Evolutionary conservation across 2,113 vertebrate species (phyloP), one percentile per base, ranked within the genome.

Genomic region (Potamarius usumacintae): DNA sequence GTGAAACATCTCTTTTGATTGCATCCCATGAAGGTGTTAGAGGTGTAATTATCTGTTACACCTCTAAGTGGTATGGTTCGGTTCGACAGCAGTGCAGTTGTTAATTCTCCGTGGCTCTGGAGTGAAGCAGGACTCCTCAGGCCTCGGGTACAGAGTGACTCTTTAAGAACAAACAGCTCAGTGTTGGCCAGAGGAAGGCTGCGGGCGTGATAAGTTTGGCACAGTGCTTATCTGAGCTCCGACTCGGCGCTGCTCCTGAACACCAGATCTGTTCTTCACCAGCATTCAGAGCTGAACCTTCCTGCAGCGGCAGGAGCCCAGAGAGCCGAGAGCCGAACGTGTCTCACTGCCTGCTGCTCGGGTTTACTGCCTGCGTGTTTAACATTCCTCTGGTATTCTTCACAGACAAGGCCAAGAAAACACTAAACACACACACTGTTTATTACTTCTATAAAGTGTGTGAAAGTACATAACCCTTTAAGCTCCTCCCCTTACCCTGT

Each of bases 331-430:
- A 74, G 1, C 71, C 0, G 42, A 50, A 11, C 18, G 84, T 85
- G 89, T 63, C 58, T 34, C 18, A 9, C 67, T 83, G 63, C 71
- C 82, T 50, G 71, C 86, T 77, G 65, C 77, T 71, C 30, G 14
- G 30, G 52, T 85, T 77, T 86, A 88, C 81, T 20, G 63, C 79
- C 50, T 74, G 81, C 80, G 42, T 88, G 63, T 82, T 89, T 65
- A 82, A 76, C 87, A 90, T 89, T 91, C 88, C 87, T 86, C 58
- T 90, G 85, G 67, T 85, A 78, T 69, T 89, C 84, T 76, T 85
- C 85, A 76, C 80, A 81, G 72, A 89, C 84, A 60, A 77, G 71
- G 85, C 85, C 57, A 84, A 55, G 22, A 53, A 53, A 55, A n/a
- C 22, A 14, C 22, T n/a, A 53, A 85, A 87, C 69, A 84, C 34